These are phyloP conservation scores for Amphipyra tragopoginis DNA, from an alignment of 2,888 invertebrate species.

Conservation along the genomic window DNA sequence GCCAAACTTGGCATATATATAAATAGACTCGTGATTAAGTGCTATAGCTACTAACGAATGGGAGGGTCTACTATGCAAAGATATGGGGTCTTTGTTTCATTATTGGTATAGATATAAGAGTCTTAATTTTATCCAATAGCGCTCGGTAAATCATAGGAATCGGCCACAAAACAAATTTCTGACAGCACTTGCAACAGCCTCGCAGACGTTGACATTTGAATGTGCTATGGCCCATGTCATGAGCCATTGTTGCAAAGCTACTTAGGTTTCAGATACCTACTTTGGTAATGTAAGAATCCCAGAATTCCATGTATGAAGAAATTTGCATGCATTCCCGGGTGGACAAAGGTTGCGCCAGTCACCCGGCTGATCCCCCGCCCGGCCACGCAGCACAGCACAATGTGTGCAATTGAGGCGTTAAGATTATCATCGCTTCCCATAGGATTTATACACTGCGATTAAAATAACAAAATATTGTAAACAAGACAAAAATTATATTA, in stretches of 20 bases:
- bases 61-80: no score
- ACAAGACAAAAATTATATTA: slow-evolving; percentile 33
- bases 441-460: slow-evolving; percentile 43
- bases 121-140: no score
- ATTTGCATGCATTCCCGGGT: slow-evolving; percentile 83
- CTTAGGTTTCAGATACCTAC: slow-evolving; percentile 31
- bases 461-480: slow-evolving; percentile 23
- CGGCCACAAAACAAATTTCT: not conserved
- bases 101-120: no score
- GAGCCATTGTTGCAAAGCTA: not conserved
- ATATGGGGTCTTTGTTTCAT: no score
- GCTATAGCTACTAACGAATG: no score
- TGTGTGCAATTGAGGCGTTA: slow-evolving; percentile 75
- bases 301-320: slow-evolving; percentile 80
- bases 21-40: no score
- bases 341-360: slow-evolving; percentile 68
- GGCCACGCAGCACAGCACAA: slow-evolving; percentile 76
- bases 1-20: no score
- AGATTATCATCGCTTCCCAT: slow-evolving; percentile 77
- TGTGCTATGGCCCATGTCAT: not conserved
- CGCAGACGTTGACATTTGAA: not conserved
- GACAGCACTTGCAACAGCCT: slow-evolving; percentile 1
- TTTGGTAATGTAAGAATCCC: slow-evolving; percentile 76
- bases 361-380: slow-evolving; percentile 69
- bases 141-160: no score